Evolutionary conservation across 2,113 vertebrate genomes (phyloP).

Genomic region (Pygoscelis adeliae): DNA sequence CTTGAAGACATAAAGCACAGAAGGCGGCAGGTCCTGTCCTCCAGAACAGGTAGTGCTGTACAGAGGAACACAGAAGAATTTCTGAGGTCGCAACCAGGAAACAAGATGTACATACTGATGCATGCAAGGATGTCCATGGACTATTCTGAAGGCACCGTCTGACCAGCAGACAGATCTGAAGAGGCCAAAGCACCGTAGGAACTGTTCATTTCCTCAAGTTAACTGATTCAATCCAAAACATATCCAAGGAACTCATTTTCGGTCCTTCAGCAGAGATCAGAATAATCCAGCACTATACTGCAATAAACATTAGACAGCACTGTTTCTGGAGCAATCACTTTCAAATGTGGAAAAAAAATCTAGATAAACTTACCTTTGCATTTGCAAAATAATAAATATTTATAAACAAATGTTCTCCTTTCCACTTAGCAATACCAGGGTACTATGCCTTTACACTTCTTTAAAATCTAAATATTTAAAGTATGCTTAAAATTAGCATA

Average conservation of each 20-base stretch:
- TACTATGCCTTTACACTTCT: not conserved
- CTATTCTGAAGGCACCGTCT: fast-evolving
- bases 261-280: not conserved
- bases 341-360: not conserved
- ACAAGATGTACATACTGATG: not conserved
- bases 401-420: not conserved
- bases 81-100: not conserved
- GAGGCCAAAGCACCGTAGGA: not conserved
- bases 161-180: not conserved
- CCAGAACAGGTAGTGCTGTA: fast-evolving
- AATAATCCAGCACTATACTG: not conserved
- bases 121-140: fast-evolving
- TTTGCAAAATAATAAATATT: not conserved
- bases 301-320: not conserved
- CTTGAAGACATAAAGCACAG: not conserved
- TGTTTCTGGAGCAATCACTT: not conserved
- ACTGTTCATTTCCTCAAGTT: not conserved
- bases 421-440: not conserved
- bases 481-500: not conserved
- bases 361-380: not conserved
- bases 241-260: not conserved
- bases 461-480: not conserved
- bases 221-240: not conserved
- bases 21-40: not conserved
- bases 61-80: not conserved